These are phyloP conservation scores for Ectemnius cavifrons DNA, from an alignment of 2,888 invertebrate genomes.

Conservation along the genomic window DNA sequence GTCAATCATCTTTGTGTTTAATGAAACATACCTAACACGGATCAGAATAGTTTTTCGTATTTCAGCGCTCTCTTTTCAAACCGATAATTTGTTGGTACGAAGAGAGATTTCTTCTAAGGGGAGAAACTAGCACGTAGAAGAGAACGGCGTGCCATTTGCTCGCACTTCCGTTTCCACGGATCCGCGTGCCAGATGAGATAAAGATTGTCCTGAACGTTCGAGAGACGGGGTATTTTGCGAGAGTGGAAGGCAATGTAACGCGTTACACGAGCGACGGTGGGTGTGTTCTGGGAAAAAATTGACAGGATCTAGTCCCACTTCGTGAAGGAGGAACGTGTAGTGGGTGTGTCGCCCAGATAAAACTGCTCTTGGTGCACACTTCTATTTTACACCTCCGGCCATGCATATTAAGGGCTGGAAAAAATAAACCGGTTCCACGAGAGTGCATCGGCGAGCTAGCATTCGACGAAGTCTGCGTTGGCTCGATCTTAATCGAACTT, in stretches of 20 bases:
- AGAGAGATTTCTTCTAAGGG: no score
- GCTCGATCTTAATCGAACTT: not conserved
- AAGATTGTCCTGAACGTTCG: conserved; percentile 9
- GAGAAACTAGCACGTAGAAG: not conserved
- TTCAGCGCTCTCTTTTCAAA: no score
- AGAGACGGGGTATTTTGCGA: conserved; percentile 13
- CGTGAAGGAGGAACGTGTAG: conserved; percentile 12
- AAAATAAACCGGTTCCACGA: conserved; percentile 30
- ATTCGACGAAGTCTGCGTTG: conserved; percentile 17
- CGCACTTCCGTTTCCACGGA: conserved; percentile 1
- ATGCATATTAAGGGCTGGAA: conserved; percentile 35
- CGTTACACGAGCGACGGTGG: conserved; percentile 18
- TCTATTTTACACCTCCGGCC: conserved; percentile 22
- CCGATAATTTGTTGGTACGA: no score
- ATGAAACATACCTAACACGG: no score
- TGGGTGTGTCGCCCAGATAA: conserved; percentile 40
- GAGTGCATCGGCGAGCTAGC: conserved; percentile 31
- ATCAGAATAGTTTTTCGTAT: no score
- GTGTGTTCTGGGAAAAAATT: conserved; percentile 8
- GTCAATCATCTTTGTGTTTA: no score
- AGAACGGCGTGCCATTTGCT: conserved; percentile 3
- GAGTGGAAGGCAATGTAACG: conserved; percentile 19
- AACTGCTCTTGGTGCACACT: conserved; percentile 13
- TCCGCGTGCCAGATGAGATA: conserved; percentile 1
- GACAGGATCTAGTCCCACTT: conserved; percentile 11